These are phyloP conservation scores for Tipula vernalis DNA, from an alignment of 2,888 invertebrate genomes.

Conservation along the genomic window DNA sequence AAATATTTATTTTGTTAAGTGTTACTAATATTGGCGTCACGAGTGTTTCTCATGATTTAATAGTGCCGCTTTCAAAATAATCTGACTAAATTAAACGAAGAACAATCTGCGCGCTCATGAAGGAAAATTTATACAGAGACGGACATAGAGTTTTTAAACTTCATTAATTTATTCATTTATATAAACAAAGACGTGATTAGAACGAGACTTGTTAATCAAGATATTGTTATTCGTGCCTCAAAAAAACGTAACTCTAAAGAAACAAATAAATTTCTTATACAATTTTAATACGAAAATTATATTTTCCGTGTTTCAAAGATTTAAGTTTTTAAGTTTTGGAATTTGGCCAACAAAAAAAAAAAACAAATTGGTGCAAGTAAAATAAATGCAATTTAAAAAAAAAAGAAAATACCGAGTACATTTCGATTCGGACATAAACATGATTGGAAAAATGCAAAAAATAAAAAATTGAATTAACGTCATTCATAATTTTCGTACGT, in stretches of 20 bases:
- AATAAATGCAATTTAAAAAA: background rate
- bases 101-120: too few species aligned
- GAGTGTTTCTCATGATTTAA: too few species aligned
- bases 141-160: background rate
- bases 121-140: too few species aligned
- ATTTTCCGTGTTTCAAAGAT: background rate
- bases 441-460: background rate
- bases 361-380: background rate
- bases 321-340: background rate
- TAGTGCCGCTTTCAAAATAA: too few species aligned
- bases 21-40: background rate
- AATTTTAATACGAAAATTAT: background rate
- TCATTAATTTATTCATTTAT: background rate
- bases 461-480: background rate
- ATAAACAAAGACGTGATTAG: background rate
- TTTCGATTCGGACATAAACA: background rate
- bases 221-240: background rate
- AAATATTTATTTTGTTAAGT: background rate
- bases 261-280: background rate
- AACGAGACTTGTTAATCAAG: background rate
- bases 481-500: background rate
- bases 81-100: too few species aligned
- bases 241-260: background rate
- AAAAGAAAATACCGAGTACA: background rate
- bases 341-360: background rate